phyloP scores from a whole-genome alignment of 2,888 invertebrate genomes.

The Platycheirus rosarum region DNA sequence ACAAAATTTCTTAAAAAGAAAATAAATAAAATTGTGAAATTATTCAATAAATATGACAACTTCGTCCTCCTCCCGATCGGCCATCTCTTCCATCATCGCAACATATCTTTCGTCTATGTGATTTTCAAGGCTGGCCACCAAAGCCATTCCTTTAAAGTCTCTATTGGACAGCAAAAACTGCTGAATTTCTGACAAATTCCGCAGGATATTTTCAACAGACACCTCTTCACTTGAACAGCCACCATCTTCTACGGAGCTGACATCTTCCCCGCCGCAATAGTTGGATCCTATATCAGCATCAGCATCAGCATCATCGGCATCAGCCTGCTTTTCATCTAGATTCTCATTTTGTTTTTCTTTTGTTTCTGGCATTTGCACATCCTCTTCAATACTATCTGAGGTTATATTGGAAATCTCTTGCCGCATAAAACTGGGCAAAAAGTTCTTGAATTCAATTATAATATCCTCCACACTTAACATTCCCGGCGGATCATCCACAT shows the following conservation, averaged over 20 bases:
- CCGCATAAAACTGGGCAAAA: constrained; percentile 81
- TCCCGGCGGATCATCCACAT: constrained; percentile 60
- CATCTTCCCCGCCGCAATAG: no score
- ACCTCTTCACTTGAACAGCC: no score
- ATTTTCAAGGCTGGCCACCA: constrained; percentile 79
- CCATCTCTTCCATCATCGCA: constrained; percentile 1
- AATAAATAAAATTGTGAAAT: not conserved
- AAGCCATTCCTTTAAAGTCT: constrained; percentile 79
- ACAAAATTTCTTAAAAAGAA: not conserved
- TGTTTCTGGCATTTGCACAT: not conserved
- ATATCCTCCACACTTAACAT: constrained; percentile 80
- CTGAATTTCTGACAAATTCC: constrained; percentile 79
- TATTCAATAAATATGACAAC: constrained; percentile 80
- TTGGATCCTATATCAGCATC: not conserved
- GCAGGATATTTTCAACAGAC: constrained; percentile 77
- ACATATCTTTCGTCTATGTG: constrained; percentile 78
- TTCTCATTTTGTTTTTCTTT: no score
- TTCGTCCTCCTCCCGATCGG: constrained; percentile 77
- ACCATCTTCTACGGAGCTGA: not conserved
- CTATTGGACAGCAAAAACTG: constrained; percentile 79
- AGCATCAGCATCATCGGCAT: constrained; percentile 8
- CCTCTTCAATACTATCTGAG: constrained; percentile 46
- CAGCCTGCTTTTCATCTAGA: not conserved
- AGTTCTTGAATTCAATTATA: constrained; percentile 80
- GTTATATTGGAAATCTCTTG: constrained; percentile 79